These are phyloP conservation scores for Conchocele bisecta DNA, from an alignment of 2,888 invertebrate genomes.

Conservation along the genomic window DNA sequence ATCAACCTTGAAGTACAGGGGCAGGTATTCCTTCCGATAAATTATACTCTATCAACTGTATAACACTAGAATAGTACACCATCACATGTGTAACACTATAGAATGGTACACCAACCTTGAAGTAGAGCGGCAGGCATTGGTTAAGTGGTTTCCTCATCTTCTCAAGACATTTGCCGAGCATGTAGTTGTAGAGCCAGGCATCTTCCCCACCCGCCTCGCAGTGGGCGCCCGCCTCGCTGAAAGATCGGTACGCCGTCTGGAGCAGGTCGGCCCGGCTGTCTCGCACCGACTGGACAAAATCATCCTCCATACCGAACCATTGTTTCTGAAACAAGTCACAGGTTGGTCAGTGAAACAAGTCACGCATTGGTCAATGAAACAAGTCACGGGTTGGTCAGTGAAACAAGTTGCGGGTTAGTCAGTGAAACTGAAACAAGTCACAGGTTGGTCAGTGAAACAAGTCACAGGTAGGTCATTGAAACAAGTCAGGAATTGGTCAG, in stretches of 20 bases:
- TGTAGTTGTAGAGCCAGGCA: slow-evolving; percentile 95
- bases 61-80: neutral
- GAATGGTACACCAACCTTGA: slow-evolving; percentile 84
- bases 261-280: slow-evolving; percentile 91
- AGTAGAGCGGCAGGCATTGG: slow-evolving; percentile 91
- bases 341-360: too few species aligned
- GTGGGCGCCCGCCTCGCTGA: slow-evolving; percentile 84
- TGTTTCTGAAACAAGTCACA: slow-evolving; percentile 79
- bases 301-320: slow-evolving; percentile 82
- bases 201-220: slow-evolving; percentile 88
- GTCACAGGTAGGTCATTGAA: too few species aligned
- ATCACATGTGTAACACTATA: neutral
- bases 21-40: too few species aligned
- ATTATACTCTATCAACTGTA: neutral
- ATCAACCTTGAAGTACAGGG: too few species aligned
- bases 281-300: slow-evolving; percentile 87
- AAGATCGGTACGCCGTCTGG: slow-evolving; percentile 90
- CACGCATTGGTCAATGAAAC: too few species aligned
- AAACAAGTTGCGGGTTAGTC: too few species aligned
- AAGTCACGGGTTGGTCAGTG: too few species aligned
- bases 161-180: slow-evolving; percentile 97
- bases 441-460: too few species aligned
- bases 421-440: too few species aligned
- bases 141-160: slow-evolving; percentile 90
- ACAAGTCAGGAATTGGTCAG: too few species aligned